Evolutionary conservation across 2,113 vertebrate genomes (phyloP).

Genomic region (Camelus dromedarius): DNA sequence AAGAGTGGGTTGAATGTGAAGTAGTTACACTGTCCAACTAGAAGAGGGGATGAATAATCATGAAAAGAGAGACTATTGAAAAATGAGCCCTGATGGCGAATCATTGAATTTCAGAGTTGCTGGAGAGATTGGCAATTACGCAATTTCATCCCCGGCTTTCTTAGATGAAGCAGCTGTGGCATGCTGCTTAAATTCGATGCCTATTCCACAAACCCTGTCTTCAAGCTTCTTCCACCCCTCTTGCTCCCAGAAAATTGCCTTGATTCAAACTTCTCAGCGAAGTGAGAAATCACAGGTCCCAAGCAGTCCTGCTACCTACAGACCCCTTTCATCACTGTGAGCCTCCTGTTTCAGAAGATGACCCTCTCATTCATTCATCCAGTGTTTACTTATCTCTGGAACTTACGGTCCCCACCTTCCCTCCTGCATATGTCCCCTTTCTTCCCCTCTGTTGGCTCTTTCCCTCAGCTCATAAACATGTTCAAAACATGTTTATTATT

Average conservation of each 20-base stretch:
- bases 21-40: neutral
- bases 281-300: neutral
- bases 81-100: neutral
- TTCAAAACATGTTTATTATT: neutral
- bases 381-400: neutral
- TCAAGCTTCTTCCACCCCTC: neutral
- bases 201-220: neutral
- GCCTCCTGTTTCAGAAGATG: neutral
- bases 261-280: neutral
- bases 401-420: neutral
- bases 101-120: neutral
- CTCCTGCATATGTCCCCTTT: neutral
- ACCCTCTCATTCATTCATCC: neutral
- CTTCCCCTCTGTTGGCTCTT: constrained; percentile 7
- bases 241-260: neutral
- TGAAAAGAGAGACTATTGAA: neutral
- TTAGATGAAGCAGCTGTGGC: constrained; percentile 4
- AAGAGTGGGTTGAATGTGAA: constrained; percentile 3
- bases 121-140: neutral
- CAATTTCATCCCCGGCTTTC: neutral
- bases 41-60: neutral
- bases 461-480: neutral
- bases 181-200: neutral
- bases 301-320: neutral
- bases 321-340: neutral